Evolutionary conservation across 2,113 vertebrate species (phyloP).

Genomic region (Hucho hucho): DNA sequence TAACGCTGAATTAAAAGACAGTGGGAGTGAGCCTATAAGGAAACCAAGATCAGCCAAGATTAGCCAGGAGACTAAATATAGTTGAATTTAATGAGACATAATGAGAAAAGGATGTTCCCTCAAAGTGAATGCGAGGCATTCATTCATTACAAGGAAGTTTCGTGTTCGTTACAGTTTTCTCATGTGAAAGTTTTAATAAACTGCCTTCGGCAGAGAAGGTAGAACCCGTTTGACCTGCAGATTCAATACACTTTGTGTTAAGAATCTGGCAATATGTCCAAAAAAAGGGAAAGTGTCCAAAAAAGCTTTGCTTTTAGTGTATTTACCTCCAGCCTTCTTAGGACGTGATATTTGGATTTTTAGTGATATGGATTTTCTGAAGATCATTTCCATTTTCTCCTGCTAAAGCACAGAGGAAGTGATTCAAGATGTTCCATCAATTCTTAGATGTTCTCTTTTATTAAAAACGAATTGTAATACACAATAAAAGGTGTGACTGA

Average conservation of each 20-base stretch:
- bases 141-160: slow-evolving; percentile 86
- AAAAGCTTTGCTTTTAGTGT: not conserved
- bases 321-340: slow-evolving; percentile 1
- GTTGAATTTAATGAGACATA: slow-evolving; percentile 94
- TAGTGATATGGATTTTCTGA: slow-evolving; percentile 16
- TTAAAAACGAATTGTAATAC: slow-evolving; percentile 28
- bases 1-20: slow-evolving; percentile 41
- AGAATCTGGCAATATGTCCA: slow-evolving; percentile 4
- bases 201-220: slow-evolving; percentile 69
- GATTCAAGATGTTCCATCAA: not conserved
- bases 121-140: slow-evolving; percentile 77
- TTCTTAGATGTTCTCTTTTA: slow-evolving; percentile 15
- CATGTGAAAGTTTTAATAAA: slow-evolving; percentile 87
- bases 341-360: slow-evolving; percentile 5
- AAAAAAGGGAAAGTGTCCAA: slow-evolving; percentile 11
- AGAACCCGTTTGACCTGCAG: slow-evolving; percentile 6
- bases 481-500: slow-evolving; percentile 30
- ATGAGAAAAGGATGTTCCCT: slow-evolving; percentile 98
- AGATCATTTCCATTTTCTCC: slow-evolving; percentile 6
- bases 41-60: slow-evolving; percentile 86
- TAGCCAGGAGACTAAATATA: slow-evolving; percentile 93
- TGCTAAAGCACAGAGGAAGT: not conserved
- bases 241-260: slow-evolving; percentile 19
- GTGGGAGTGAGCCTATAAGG: slow-evolving; percentile 65
- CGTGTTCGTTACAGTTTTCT: slow-evolving; percentile 86